phyloP scores from a whole-genome alignment of 2,113 vertebrate species.

The Nymphicus hollandicus region DNA sequence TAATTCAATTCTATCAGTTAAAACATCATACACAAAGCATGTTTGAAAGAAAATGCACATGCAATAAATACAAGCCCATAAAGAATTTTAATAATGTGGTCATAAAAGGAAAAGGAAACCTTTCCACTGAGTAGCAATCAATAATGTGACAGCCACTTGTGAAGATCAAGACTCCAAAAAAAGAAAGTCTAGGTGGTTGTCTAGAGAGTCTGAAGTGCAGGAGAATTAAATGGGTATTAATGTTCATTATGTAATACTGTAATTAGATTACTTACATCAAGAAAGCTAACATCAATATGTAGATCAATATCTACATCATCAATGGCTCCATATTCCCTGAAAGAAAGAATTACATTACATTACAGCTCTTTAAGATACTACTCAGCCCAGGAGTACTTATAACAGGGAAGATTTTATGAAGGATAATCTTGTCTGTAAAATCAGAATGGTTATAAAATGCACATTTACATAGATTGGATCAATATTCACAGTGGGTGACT shows the following conservation, averaged over 20 bases:
- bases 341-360: slow-evolving; percentile 52
- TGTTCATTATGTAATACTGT: neutral
- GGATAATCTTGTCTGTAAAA: slow-evolving; percentile 7
- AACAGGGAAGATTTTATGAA: neutral
- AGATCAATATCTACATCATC: slow-evolving; percentile 93
- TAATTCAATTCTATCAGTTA: neutral
- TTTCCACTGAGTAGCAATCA: neutral
- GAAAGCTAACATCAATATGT: slow-evolving; percentile 90
- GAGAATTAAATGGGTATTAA: slow-evolving; percentile 32
- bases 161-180: neutral
- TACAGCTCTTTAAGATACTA: slow-evolving; percentile 4
- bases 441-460: neutral
- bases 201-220: neutral
- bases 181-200: neutral
- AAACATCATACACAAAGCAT: neutral
- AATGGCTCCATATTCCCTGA: slow-evolving; percentile 93
- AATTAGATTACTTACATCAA: slow-evolving; percentile 85
- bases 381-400: neutral
- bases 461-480: neutral
- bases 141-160: neutral
- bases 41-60: neutral
- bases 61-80: neutral
- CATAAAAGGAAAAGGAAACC: neutral
- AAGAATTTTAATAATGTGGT: neutral
- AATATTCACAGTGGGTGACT: neutral